Percentiles rank a stretch among this genome's conserved stretches.
phyloP scores from a whole-genome alignment of 2,888 invertebrate genomes.

The Leucophenga maculata region DNA sequence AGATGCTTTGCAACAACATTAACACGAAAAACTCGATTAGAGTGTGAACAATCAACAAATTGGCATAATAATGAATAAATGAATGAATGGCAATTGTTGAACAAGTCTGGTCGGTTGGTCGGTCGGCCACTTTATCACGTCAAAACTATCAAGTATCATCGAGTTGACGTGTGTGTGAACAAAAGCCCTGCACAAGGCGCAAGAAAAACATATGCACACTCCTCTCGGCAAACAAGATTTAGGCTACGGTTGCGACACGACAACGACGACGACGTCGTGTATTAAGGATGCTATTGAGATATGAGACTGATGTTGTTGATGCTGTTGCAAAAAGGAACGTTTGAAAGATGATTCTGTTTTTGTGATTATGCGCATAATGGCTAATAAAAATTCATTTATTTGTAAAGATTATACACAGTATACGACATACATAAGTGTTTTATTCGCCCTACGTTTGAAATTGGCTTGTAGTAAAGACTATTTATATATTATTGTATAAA shows the following conservation, averaged over 20 bases:
- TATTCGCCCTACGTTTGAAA: background rate
- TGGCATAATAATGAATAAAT: constrained; percentile 16
- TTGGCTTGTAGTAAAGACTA: too few relatives aligned
- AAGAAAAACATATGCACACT: constrained; percentile 19
- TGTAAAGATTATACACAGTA: constrained; percentile 16
- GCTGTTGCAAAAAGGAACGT: constrained; percentile 39
- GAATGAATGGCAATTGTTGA: constrained; percentile 23
- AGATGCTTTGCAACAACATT: background rate
- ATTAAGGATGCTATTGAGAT: too few relatives aligned
- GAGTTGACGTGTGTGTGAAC: constrained; percentile 17
- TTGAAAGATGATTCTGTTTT: constrained; percentile 36
- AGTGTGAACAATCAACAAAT: constrained; percentile 22
- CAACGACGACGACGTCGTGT: too few relatives aligned
- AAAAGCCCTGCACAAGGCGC: constrained; percentile 17
- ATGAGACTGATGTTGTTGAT: constrained; percentile 43
- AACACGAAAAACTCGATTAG: constrained; percentile 1
- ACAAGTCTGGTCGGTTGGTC: constrained; percentile 28
- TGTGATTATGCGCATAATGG: constrained; percentile 53
- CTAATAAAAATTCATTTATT: constrained; percentile 65
- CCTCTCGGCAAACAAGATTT: constrained; percentile 9
- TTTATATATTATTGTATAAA: too few relatives aligned
- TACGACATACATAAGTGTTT: background rate
- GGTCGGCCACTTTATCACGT: constrained; percentile 64
- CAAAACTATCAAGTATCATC: constrained; percentile 49
- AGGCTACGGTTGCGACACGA: constrained; percentile 26